These are phyloP conservation scores for Mesitornis unicolor DNA, from an alignment of 2,113 vertebrate genomes.

Conservation along the genomic window DNA sequence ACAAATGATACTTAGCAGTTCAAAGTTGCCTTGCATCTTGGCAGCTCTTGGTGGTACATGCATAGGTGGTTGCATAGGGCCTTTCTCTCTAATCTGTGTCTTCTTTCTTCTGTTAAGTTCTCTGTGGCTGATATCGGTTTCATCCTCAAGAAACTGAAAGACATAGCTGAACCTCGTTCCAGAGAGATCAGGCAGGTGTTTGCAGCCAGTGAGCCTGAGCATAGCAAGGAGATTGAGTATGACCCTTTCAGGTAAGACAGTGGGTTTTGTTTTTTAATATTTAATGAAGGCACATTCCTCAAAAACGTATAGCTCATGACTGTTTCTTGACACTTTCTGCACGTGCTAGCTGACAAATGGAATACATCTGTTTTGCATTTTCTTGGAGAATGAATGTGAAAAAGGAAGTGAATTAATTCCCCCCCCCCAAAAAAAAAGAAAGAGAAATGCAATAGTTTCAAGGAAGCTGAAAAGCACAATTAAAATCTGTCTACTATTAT, in stretches of 20 bases:
- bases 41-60: neutral
- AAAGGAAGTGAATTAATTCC: neutral
- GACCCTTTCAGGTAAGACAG: slow-evolving; percentile 82
- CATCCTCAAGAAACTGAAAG: slow-evolving; percentile 82
- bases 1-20: neutral
- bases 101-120: slow-evolving; percentile 72
- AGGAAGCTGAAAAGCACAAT: neutral
- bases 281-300: neutral
- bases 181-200: slow-evolving; percentile 81
- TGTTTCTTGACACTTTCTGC: neutral
- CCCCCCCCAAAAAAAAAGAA: too few relatives aligned
- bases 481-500: neutral
- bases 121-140: slow-evolving; percentile 73
- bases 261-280: neutral
- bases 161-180: slow-evolving; percentile 62
- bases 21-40: neutral
- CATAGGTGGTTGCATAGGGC: neutral
- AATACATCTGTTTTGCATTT: neutral
- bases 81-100: neutral
- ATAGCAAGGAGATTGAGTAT: slow-evolving; percentile 74
- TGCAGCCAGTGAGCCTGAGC: slow-evolving; percentile 63
- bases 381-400: neutral
- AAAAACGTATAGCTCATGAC: neutral
- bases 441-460: neutral
- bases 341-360: neutral